Base-by-base conservation (phyloP, 2,888 invertebrate species). In the Lochmaea crataegi region DNA sequence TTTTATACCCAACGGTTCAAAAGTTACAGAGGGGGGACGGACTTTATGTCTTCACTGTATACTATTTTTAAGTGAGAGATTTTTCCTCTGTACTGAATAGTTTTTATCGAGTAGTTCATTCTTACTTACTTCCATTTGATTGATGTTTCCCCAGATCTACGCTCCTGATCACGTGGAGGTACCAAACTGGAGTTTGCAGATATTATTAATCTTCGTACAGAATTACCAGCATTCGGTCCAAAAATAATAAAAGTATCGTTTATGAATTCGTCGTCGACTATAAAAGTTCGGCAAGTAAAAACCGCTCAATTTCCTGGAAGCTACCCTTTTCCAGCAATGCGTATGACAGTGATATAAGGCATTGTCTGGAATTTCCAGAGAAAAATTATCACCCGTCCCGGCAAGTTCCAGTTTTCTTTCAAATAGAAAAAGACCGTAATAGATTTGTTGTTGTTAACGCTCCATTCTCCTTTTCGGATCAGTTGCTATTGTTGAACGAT, bases 301-400 rank as follows among this genome's bases (percentile, higher is more conserved):
- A 65, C 60, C 65, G 22, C n/a, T 22, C 68, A 68, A 74, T 74
- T 71, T 74, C 69, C 71, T 64, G 68, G 70, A 64, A 58, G 53
- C 60, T 32, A 38, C 60, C 57, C 68, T 65, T 68, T 68, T 65
- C 65, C 56, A 42, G 68, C 76, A 73, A 76, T 82, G 82, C 78
- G 76, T 80, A 80, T 81, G 82, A 81, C 81, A 82, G 80, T 80
- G 81, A 82, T 80, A 82, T 80, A 81, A 77, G 72, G 77, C 76
- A 80, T 80, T 78, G 79, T 80, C 78, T 79, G 76, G 72, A 72
- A 76, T 76, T 76, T 61, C 72, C 73, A 74, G 77, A 80, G 80
- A 82, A 81, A 81, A 82, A 81, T 81, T 78, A 80, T 79, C 76
- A 76, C 73, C 74, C 76, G 78, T 78, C 77, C 75, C 76, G 16